Percentiles rank a stretch among this genome's conserved stretches.
Evolutionary conservation across 2,113 vertebrate species (phyloP).

Genomic region (Caloenas nicobarica): DNA sequence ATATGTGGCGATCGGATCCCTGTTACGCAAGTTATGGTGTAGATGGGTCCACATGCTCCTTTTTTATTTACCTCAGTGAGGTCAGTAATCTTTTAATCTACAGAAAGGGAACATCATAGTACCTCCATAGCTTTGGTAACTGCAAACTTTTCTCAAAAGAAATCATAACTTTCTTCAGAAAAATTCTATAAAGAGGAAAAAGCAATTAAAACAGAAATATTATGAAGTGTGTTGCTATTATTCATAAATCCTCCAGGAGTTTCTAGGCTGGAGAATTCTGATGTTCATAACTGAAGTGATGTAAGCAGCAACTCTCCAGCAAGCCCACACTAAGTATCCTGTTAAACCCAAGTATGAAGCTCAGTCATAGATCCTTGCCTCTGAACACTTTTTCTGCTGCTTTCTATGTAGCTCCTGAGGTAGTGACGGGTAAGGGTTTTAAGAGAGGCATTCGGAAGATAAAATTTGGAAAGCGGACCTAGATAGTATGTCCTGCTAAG

Average conservation of each 20-base stretch:
- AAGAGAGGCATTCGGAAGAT: neutral
- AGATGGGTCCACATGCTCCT: conserved; percentile 94
- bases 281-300: neutral
- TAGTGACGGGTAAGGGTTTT: neutral
- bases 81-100: conserved; percentile 73
- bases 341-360: neutral
- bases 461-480: neutral
- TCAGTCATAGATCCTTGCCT: neutral
- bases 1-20: conserved; percentile 96
- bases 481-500: neutral
- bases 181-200: neutral
- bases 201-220: neutral
- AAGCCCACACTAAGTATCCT: neutral
- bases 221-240: neutral
- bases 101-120: neutral
- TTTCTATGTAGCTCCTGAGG: neutral
- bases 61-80: conserved; percentile 99
- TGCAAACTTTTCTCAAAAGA: neutral
- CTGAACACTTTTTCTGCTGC: neutral
- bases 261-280: neutral
- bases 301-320: neutral
- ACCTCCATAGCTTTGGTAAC: neutral
- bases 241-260: neutral
- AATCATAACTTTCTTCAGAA: neutral
- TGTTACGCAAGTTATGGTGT: conserved; percentile 94